Evolutionary conservation across 64 coral and sea anemone species (phyloP).

Genomic region (Pocillopora verrucosa): DNA sequence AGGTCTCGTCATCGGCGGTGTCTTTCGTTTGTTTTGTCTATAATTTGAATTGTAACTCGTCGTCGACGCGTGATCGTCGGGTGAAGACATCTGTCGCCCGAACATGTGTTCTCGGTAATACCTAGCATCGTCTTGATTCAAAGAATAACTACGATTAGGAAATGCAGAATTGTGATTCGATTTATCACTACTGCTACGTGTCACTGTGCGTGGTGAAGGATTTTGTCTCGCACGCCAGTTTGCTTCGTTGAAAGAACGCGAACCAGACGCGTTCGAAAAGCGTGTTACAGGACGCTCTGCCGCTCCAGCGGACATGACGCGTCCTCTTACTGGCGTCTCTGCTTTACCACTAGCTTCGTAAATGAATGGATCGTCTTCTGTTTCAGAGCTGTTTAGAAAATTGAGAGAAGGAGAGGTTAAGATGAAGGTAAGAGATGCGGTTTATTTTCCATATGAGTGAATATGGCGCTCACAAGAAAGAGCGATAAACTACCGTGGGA

Average conservation of each 20-base stretch:
- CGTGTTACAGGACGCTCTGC: neutral
- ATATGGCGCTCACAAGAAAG: too few species aligned
- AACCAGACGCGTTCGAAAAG: neutral
- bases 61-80: constrained; percentile 36
- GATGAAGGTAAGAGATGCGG: neutral
- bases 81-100: constrained; percentile 43
- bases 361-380: constrained; percentile 15
- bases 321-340: constrained; percentile 1
- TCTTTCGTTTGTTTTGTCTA: constrained; percentile 48
- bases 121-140: constrained; percentile 60
- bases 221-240: constrained; percentile 9
- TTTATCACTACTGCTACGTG: constrained; percentile 26
- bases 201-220: neutral
- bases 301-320: constrained; percentile 25
- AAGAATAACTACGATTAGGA: constrained; percentile 47
- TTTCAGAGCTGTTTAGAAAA: constrained; percentile 11
- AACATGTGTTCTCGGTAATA: constrained; percentile 22
- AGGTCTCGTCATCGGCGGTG: neutral
- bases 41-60: constrained; percentile 18
- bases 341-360: neutral
- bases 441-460: neutral
- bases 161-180: neutral
- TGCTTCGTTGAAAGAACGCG: constrained; percentile 4
- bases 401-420: neutral
- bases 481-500: too few species aligned